A percentile compares a stretch with the other conserved stretches of the same genome.
Conservation (phyloP, 1,140 invertebrate species). For the Magallana angulata region DNA sequence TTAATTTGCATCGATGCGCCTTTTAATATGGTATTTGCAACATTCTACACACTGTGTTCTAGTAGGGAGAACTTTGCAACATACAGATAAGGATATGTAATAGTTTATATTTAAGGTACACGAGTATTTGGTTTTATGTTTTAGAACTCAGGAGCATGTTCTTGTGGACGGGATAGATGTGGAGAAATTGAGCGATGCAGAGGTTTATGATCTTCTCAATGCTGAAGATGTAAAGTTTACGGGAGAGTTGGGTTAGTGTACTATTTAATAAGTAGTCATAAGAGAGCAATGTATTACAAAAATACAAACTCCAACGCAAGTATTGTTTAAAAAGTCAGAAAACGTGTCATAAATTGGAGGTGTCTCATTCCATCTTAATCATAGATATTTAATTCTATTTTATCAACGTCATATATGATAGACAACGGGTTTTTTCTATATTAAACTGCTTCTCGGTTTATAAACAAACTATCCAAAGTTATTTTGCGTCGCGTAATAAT, state of each 20-base stretch:
- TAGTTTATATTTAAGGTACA: too few species aligned
- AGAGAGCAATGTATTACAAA: not conserved
- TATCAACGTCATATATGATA: not conserved
- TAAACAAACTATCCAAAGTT: too few species aligned
- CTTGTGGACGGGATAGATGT: not conserved
- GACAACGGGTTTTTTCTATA: not conserved
- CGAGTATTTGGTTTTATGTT: too few species aligned
- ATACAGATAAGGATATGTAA: too few species aligned
- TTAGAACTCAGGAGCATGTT: not conserved
- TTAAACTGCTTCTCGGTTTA: not conserved
- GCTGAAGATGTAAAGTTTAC: not conserved
- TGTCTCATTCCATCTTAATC: not conserved
- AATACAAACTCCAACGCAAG: not conserved
- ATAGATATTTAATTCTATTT: not conserved
- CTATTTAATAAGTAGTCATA: too few species aligned
- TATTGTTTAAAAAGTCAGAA: not conserved
- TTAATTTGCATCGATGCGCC: too few species aligned
- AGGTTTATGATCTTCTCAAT: not conserved
- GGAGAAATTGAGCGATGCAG: not conserved
- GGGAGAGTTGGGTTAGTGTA: not conserved
- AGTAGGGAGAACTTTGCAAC: too few species aligned
- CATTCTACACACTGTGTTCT: too few species aligned
- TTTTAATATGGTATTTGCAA: too few species aligned
- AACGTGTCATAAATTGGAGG: not conserved
- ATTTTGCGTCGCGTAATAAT: too few species aligned